phyloP scores from a whole-genome alignment of 2,888 invertebrate species.

The Lycaena phlaeas region DNA sequence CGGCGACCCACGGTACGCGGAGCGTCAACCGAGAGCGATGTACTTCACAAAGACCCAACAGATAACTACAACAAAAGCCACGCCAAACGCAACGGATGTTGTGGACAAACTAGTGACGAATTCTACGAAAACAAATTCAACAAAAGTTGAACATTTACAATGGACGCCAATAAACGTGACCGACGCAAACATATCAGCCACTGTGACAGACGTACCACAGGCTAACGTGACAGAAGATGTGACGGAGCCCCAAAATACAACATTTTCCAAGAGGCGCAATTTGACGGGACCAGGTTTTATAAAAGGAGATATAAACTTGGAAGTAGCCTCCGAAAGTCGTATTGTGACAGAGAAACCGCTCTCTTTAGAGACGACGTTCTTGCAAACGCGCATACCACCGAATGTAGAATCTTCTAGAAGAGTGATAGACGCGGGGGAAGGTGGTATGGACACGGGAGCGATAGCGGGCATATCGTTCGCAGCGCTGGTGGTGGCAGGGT shows the following conservation, averaged over 20 bases:
- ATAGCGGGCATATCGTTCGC: slow-evolving; percentile 81
- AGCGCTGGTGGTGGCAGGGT: slow-evolving; percentile 75
- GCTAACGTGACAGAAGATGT: slow-evolving; percentile 26
- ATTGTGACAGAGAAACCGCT: slow-evolving; percentile 61
- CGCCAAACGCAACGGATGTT: slow-evolving; percentile 24
- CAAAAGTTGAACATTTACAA: slow-evolving; percentile 33
- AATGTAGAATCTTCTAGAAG: slow-evolving; percentile 56
- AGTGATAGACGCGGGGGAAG: slow-evolving; percentile 43
- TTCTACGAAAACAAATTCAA: slow-evolving; percentile 22
- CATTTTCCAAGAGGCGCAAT: slow-evolving; percentile 44
- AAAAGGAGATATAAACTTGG: slow-evolving; percentile 41
- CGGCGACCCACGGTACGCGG: slow-evolving; percentile 33
- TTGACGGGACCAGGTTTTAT: slow-evolving; percentile 46
- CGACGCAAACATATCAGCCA: slow-evolving; percentile 28
- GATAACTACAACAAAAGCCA: slow-evolving; percentile 25
- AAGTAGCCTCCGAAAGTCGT: slow-evolving; percentile 46
- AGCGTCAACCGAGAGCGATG: slow-evolving; percentile 51
- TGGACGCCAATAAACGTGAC: slow-evolving; percentile 44
- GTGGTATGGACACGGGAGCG: slow-evolving; percentile 71
- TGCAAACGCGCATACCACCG: slow-evolving; percentile 55
- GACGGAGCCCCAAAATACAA: slow-evolving; percentile 43
- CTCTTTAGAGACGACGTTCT: slow-evolving; percentile 54
- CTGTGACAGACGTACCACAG: slow-evolving; percentile 29
- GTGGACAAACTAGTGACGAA: slow-evolving; percentile 34
- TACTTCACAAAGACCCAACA: slow-evolving; percentile 48